These are phyloP conservation scores for Macrotus californicus DNA, from an alignment of 2,113 vertebrate genomes.

Conservation along the genomic window DNA sequence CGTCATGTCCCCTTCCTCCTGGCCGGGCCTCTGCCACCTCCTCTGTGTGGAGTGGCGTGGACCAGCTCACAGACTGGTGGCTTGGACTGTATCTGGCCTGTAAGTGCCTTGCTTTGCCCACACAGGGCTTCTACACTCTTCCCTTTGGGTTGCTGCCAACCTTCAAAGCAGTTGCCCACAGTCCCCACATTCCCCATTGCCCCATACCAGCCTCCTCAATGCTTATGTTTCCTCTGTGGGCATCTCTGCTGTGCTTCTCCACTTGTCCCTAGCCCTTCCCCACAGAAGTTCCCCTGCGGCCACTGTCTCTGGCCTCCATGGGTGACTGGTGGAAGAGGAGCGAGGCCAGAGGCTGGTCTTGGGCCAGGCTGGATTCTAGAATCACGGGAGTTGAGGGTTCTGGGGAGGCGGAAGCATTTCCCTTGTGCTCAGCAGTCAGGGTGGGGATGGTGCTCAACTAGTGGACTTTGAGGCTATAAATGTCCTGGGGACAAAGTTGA, in stretches of 20 bases:
- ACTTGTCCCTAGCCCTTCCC: neutral
- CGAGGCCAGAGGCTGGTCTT: neutral
- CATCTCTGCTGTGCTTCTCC: neutral
- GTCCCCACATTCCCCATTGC: neutral
- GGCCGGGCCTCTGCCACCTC: neutral
- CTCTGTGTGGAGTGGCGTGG: neutral
- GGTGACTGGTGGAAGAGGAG: neutral
- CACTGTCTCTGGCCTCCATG: neutral
- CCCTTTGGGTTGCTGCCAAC: neutral
- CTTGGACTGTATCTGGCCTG: neutral
- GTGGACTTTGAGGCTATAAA: neutral
- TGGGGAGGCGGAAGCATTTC: neutral
- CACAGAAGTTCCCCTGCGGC: neutral
- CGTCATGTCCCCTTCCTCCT: neutral
- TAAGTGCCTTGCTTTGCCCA: neutral
- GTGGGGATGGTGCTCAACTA: neutral
- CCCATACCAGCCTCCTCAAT: neutral
- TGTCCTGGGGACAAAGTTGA: neutral
- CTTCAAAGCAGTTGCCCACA: neutral
- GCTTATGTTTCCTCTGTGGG: neutral
- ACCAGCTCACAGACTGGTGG: neutral
- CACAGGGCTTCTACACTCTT: neutral
- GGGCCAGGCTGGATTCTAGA: neutral
- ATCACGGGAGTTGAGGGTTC: neutral
- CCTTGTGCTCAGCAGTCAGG: neutral